phyloP scores from a whole-genome alignment of 30 jellyfish, hydroid and myxozoan species.

The Hydra vulgaris region DNA sequence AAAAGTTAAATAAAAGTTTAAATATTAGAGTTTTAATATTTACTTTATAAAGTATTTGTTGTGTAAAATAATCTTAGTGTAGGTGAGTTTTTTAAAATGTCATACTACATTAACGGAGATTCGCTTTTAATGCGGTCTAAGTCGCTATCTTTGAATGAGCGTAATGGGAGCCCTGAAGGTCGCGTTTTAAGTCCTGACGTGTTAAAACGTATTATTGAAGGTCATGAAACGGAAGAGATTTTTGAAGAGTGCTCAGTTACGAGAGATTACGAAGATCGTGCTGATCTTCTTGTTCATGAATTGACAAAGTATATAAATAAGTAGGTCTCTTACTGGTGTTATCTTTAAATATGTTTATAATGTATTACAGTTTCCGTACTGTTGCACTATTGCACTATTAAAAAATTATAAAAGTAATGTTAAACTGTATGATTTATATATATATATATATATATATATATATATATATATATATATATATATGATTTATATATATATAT shows the following conservation, averaged over 20 bases:
- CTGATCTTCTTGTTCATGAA: slow-evolving; percentile 76
- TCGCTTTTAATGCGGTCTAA: not conserved
- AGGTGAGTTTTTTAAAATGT: not conserved
- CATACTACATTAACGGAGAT: not conserved
- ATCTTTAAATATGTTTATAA: not conserved
- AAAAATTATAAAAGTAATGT: no score
- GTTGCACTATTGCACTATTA: no score
- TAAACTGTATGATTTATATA: no score
- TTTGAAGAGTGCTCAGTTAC: slow-evolving; percentile 63
- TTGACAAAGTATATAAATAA: slow-evolving; percentile 48
- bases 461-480: no score
- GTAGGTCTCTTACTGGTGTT: slow-evolving; percentile 18
- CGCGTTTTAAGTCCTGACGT: slow-evolving; percentile 53
- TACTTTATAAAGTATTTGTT: no score
- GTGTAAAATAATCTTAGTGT: no score
- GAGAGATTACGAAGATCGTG: slow-evolving; percentile 65
- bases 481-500: no score
- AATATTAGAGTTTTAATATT: no score
- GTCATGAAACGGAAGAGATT: slow-evolving; percentile 46
- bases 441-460: no score
- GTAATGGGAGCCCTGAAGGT: slow-evolving; percentile 10
- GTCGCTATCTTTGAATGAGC: not conserved
- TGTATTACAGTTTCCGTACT: no score
- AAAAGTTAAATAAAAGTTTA: no score
- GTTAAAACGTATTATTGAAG: slow-evolving; percentile 65